Evolutionary conservation across 2,113 vertebrate species (phyloP).

Genomic region (Cebus imitator): DNA sequence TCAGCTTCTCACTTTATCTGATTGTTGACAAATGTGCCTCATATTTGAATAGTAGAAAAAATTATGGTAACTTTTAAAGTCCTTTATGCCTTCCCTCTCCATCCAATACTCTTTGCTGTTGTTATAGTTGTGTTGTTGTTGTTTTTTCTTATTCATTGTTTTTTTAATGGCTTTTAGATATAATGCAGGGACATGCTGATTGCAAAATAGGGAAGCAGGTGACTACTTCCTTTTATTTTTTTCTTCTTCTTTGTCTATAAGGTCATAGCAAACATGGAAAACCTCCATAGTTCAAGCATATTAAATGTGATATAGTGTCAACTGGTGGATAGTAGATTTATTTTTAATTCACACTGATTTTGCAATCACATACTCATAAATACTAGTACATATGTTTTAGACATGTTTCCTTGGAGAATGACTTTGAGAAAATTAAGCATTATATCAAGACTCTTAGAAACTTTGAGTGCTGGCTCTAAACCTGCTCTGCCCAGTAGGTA

Average conservation of each 20-base stretch:
- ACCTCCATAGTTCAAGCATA: not conserved
- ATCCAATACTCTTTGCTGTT: not conserved
- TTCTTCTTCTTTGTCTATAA: not conserved
- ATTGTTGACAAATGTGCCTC: not conserved
- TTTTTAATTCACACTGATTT: not conserved
- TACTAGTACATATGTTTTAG: not conserved
- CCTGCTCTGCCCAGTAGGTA: not conserved
- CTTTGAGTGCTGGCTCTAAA: not conserved
- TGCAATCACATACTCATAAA: not conserved
- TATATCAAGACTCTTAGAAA: not conserved
- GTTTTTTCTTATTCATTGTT: not conserved
- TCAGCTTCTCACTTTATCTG: not conserved
- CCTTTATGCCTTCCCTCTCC: not conserved
- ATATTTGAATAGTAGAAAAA: not conserved
- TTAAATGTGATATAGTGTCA: not conserved
- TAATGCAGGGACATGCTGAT: not conserved
- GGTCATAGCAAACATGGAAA: not conserved
- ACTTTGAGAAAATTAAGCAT: not conserved
- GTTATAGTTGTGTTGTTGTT: not conserved
- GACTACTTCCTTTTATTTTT: not conserved
- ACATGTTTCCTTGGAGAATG: not conserved
- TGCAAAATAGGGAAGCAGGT: not conserved
- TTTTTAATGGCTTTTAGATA: not conserved
- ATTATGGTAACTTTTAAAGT: not conserved
- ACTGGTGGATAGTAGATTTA: not conserved